These are phyloP conservation scores for Gadopsis bispinosus DNA, from an alignment of 2,797 vertebrate genomes.

Conservation along the genomic window DNA sequence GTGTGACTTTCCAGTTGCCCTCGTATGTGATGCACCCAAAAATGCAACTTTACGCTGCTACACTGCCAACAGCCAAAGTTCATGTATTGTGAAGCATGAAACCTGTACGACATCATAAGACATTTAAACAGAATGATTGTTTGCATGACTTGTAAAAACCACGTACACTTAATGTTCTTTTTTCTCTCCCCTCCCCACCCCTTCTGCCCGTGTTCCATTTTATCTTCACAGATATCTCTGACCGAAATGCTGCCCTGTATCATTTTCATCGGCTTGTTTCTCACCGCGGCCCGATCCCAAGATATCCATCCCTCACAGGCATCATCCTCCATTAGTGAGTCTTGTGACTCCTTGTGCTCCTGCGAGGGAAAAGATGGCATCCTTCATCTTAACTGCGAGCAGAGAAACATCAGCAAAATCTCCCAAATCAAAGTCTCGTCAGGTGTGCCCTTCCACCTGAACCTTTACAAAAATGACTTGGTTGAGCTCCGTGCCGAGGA, in stretches of 20 bases:
- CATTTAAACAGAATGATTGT: slow-evolving; percentile 8
- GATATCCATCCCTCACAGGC: slow-evolving; percentile 83
- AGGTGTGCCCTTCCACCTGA: slow-evolving; percentile 93
- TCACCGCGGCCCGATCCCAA: slow-evolving; percentile 80
- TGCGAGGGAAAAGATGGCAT: slow-evolving; percentile 94
- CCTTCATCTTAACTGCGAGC: slow-evolving; percentile 93
- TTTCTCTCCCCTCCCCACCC: slow-evolving; percentile 20
- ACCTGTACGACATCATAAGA: slow-evolving; percentile 42
- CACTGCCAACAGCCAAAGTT: slow-evolving; percentile 37
- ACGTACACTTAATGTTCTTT: slow-evolving; percentile 25
- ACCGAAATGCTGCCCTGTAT: slow-evolving; percentile 91
- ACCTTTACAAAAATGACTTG: slow-evolving; percentile 94
- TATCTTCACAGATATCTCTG: slow-evolving; percentile 75
- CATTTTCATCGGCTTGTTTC: slow-evolving; percentile 85
- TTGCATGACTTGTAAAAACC: slow-evolving; percentile 25
- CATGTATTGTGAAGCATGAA: slow-evolving; percentile 36
- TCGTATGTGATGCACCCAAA: slow-evolving; percentile 50
- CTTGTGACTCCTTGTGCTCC: slow-evolving; percentile 91
- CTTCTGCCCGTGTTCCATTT: slow-evolving; percentile 19
- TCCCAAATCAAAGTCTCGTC: slow-evolving; percentile 92
- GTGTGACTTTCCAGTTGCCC: slow-evolving; percentile 12
- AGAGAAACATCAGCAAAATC: slow-evolving; percentile 91
- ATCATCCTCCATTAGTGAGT: slow-evolving; percentile 81
- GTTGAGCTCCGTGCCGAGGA: slow-evolving; percentile 89
- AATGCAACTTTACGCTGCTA: slow-evolving; percentile 32